Evolutionary conservation across 1,140 invertebrate genomes (phyloP).

Genomic region (Oscheius sp.): DNA sequence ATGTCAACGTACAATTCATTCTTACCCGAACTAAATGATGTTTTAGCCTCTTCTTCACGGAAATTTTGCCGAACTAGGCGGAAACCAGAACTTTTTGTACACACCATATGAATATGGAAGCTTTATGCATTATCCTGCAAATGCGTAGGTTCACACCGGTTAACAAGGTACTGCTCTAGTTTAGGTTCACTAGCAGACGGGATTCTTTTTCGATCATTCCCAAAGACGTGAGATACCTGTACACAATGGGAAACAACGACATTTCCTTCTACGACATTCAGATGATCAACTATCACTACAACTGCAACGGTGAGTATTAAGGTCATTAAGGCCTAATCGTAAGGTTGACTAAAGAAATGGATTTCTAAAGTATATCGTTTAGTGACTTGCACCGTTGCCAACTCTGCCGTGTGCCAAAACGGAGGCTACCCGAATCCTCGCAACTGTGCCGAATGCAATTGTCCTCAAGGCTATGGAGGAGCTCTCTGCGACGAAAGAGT

Average conservation of each 20-base stretch:
- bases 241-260: conserved; percentile 15
- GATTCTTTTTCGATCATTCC: not conserved
- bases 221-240: not conserved
- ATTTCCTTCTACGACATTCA: conserved; percentile 13
- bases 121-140: conserved; percentile 23
- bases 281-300: conserved; percentile 20
- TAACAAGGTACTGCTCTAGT: conserved; percentile 14
- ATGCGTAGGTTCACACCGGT: conserved; percentile 13
- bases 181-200: not conserved
- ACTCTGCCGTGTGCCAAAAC: conserved; percentile 8
- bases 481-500: conserved; percentile 9
- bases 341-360: not conserved
- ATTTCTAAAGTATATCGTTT: not conserved
- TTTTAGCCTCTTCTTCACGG: not conserved
- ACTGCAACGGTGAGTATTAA: conserved; percentile 14
- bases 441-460: conserved; percentile 16
- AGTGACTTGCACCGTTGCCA: not conserved
- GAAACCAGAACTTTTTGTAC: not conserved
- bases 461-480: conserved; percentile 26
- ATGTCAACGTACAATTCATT: not conserved
- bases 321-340: not conserved
- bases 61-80: conserved; percentile 7
- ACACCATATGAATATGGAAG: conserved; percentile 25
- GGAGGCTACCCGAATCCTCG: conserved; percentile 16
- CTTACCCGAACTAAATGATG: not conserved